Percentiles rank a stretch among this genome's conserved stretches.
Evolutionary conservation across 1,140 invertebrate genomes (phyloP).

Genomic region (Glossosoma conforme): DNA sequence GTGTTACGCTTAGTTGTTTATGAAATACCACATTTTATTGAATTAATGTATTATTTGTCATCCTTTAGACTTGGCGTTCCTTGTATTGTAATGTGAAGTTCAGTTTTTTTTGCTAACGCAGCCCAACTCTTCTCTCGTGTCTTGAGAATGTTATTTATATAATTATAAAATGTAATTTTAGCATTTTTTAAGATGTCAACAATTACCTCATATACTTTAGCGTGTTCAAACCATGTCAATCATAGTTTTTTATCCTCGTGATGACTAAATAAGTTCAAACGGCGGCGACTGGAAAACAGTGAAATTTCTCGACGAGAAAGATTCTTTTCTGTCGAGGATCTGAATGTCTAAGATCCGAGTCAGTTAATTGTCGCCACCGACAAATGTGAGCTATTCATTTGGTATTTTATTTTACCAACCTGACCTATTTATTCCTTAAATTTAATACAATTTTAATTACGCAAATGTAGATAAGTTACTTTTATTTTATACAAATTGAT

Average conservation of each 20-base stretch:
- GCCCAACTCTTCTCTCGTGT: too few relatives aligned
- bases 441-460: background rate
- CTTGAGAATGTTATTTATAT: background rate
- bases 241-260: slow-evolving; percentile 7
- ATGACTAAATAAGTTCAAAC: background rate
- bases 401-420: slow-evolving; percentile 7
- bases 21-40: too few relatives aligned
- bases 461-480: background rate
- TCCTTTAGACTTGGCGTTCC: too few relatives aligned
- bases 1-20: too few relatives aligned
- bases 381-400: background rate
- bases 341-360: too few relatives aligned
- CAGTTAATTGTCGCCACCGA: background rate
- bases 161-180: too few relatives aligned
- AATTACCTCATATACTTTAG: slow-evolving; percentile 27
- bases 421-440: slow-evolving; percentile 10
- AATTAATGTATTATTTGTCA: too few relatives aligned
- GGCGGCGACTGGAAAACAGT: background rate
- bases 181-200: slow-evolving; percentile 23
- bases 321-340: background rate
- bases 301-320: background rate
- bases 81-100: too few relatives aligned
- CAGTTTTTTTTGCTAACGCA: too few relatives aligned
- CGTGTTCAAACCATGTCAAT: slow-evolving; percentile 23
- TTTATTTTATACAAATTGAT: too few relatives aligned